Percentiles rank a stretch among this genome's conserved stretches.
These are phyloP conservation scores for Riparia riparia DNA, from an alignment of 2,113 vertebrate species.

Conservation along the genomic window DNA sequence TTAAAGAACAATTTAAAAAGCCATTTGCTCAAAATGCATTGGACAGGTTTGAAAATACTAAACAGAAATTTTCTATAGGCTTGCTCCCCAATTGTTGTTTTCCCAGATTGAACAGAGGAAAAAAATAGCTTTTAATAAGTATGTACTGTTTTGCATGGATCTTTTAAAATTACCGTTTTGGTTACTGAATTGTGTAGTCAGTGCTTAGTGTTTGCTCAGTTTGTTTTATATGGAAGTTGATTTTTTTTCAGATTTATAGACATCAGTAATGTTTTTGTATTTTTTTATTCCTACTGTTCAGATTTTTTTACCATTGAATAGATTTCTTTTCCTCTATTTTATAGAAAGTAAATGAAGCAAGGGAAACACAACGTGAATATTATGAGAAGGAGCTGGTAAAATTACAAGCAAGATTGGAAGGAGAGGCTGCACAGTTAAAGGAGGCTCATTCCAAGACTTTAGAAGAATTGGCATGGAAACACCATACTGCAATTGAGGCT, in stretches of 20 bases:
- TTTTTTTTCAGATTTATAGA: background rate
- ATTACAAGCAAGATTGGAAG: slow-evolving; percentile 85
- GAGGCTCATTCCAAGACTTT: slow-evolving; percentile 90
- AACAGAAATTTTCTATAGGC: background rate
- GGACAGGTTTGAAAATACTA: background rate
- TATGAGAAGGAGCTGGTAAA: slow-evolving; percentile 91
- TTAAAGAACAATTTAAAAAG: background rate
- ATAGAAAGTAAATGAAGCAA: slow-evolving; percentile 91
- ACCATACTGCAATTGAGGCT: slow-evolving; percentile 88
- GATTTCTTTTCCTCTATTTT: background rate
- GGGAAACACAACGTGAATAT: slow-evolving; percentile 80
- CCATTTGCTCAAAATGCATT: background rate
- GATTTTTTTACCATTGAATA: background rate
- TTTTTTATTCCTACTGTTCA: background rate
- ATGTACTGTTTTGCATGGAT: background rate
- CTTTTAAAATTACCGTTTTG: background rate
- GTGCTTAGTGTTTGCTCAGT: background rate
- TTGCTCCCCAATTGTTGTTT: background rate
- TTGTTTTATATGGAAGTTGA: background rate
- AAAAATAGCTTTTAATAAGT: background rate
- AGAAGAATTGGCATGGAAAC: slow-evolving; percentile 92
- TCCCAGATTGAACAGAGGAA: background rate
- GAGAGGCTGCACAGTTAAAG: slow-evolving; percentile 87
- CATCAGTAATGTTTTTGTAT: background rate
- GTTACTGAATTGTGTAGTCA: background rate